phyloP scores from a whole-genome alignment of 2,888 invertebrate genomes.

The Ptychoptera albimana region DNA sequence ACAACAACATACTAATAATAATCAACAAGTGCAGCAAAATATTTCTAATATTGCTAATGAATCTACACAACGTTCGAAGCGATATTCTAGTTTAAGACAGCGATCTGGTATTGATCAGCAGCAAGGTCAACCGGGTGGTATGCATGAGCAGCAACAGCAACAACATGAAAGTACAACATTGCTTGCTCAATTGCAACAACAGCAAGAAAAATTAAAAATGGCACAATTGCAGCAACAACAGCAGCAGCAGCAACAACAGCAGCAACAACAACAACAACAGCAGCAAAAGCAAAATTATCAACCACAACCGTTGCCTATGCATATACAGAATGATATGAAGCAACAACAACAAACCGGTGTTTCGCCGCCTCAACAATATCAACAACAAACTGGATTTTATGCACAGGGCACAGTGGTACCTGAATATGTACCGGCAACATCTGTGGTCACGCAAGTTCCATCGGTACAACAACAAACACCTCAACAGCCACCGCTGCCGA shows the following conservation, averaged over 20 bases:
- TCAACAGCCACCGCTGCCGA: constrained; percentile 1
- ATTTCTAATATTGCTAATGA: too few species aligned
- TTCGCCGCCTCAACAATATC: constrained; percentile 8
- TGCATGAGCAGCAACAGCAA: constrained; percentile 24
- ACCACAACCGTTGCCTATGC: constrained; percentile 17
- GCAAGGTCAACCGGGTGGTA: constrained; percentile 17
- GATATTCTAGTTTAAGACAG: too few species aligned
- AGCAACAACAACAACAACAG: constrained; percentile 5
- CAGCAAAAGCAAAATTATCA: constrained; percentile 13
- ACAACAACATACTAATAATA: constrained; percentile 1
- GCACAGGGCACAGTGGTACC: constrained; percentile 15
- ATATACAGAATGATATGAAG: constrained; percentile 8
- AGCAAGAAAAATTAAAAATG: constrained; percentile 12
- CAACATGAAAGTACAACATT: background rate
- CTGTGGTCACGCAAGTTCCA: constrained; percentile 10
- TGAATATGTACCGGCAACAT: constrained; percentile 15
- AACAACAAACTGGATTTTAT: constrained; percentile 12
- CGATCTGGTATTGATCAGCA: constrained; percentile 14
- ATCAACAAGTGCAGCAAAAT: background rate
- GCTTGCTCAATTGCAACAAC: constrained; percentile 15
- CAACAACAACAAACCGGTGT: constrained; percentile 14
- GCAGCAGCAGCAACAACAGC: constrained; percentile 9
- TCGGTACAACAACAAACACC: background rate
- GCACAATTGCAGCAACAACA: constrained; percentile 1
- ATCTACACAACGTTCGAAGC: too few species aligned